These are phyloP conservation scores for Sebastes oblongus DNA, from an alignment of 2,797 vertebrate species.

Conservation along the genomic window DNA sequence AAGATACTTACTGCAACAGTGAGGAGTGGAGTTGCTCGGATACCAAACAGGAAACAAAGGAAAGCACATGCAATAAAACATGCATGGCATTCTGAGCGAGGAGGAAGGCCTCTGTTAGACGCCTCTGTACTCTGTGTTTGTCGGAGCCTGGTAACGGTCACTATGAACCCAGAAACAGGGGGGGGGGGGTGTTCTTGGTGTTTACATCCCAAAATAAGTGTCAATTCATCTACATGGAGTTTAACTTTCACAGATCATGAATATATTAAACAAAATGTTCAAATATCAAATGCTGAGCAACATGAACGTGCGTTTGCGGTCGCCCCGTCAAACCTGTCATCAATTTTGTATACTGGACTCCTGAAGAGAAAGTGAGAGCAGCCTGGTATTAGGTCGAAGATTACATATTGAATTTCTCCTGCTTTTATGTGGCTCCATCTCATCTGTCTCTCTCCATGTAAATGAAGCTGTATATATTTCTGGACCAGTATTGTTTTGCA, in stretches of 20 bases:
- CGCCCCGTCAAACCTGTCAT: slow-evolving; percentile 30
- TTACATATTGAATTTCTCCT: slow-evolving; percentile 46
- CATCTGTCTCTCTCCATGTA: slow-evolving; percentile 38
- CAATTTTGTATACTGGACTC: slow-evolving; percentile 24
- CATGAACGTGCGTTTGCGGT: not conserved
- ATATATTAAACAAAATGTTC: not conserved
- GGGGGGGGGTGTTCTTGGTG: not conserved
- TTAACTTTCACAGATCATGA: not conserved
- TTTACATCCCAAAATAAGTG: not conserved
- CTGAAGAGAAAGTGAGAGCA: slow-evolving; percentile 52
- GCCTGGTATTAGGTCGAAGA: not conserved
- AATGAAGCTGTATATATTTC: slow-evolving; percentile 26
- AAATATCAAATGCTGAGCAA: not conserved
- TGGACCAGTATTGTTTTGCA: slow-evolving; percentile 12
- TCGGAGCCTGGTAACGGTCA: slow-evolving; percentile 52
- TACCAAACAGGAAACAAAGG: slow-evolving; percentile 68
- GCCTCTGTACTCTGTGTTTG: not conserved
- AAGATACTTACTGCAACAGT: slow-evolving; percentile 29
- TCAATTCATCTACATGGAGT: not conserved
- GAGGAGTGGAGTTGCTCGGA: slow-evolving; percentile 65
- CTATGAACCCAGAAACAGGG: slow-evolving; percentile 65
- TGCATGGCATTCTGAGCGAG: slow-evolving; percentile 55
- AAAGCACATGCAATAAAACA: slow-evolving; percentile 73
- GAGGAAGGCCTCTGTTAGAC: slow-evolving; percentile 47
- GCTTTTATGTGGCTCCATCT: slow-evolving; percentile 32